These are phyloP conservation scores for Agrilus mali DNA, from an alignment of 2,888 invertebrate genomes.

Conservation along the genomic window DNA sequence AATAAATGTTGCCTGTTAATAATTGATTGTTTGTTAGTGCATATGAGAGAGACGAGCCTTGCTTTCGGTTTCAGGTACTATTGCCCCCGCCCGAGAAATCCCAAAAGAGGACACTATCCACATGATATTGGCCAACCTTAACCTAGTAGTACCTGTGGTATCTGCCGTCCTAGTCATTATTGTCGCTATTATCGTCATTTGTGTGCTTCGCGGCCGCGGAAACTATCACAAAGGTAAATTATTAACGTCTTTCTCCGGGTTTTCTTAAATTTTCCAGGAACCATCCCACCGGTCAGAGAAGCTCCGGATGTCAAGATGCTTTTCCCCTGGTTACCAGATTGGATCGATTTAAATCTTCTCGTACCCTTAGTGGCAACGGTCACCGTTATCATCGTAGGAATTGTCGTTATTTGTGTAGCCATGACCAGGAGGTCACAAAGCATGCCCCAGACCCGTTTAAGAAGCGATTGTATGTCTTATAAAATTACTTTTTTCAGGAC, in stretches of 20 bases:
- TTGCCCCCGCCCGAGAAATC: slow-evolving; percentile 80
- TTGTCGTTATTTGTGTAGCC: slow-evolving; percentile 83
- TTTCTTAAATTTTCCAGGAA: slow-evolving; percentile 44
- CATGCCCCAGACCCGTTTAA: slow-evolving; percentile 57
- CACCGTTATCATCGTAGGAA: slow-evolving; percentile 80
- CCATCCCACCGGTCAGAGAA: slow-evolving; percentile 62
- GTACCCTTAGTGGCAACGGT: slow-evolving; percentile 83
- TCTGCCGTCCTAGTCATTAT: slow-evolving; percentile 86
- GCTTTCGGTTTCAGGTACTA: slow-evolving; percentile 73
- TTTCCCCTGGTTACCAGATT: slow-evolving; percentile 70
- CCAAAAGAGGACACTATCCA: slow-evolving; percentile 76
- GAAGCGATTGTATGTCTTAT: slow-evolving; percentile 67
- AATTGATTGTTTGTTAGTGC: neutral
- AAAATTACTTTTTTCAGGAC: neutral
- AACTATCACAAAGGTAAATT: slow-evolving; percentile 72
- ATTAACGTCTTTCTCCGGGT: slow-evolving; percentile 19
- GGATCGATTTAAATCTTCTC: slow-evolving; percentile 82
- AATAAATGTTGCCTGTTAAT: slow-evolving; percentile 4
- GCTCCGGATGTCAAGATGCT: slow-evolving; percentile 39
- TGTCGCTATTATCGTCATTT: slow-evolving; percentile 85
- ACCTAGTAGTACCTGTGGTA: slow-evolving; percentile 87
- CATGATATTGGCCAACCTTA: slow-evolving; percentile 79
- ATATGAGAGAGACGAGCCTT: too few relatives aligned
- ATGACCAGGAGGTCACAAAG: slow-evolving; percentile 62
- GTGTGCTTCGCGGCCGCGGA: slow-evolving; percentile 78